Conservation (phyloP, 2,888 invertebrate genomes). For the Hetaerina titia region DNA sequence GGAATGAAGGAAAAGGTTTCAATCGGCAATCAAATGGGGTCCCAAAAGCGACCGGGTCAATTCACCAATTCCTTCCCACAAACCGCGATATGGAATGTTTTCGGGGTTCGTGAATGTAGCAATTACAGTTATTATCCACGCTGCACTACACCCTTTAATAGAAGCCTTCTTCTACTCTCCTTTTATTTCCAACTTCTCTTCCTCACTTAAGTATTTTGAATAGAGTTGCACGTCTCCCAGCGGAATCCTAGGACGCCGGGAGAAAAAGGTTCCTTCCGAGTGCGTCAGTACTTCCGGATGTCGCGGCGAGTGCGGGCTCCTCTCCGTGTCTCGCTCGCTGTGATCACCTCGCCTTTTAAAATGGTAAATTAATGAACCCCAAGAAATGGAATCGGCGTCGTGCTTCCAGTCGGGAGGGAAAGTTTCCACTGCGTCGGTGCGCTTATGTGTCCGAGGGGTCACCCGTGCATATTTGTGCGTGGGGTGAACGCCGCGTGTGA, state of each 20-base stretch:
- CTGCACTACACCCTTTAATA: neutral
- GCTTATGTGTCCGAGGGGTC: neutral
- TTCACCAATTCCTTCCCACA: neutral
- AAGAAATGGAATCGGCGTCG: neutral
- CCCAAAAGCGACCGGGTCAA: neutral
- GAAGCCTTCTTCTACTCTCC: neutral
- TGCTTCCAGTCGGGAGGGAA: neutral
- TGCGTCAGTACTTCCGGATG: no score
- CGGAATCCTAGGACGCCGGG: no score
- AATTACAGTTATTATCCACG: neutral
- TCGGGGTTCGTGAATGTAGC: neutral
- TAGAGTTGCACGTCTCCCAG: no score
- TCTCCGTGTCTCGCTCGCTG: neutral
- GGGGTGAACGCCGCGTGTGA: neutral
- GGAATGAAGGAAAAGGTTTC: neutral
- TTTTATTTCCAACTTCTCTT: neutral
- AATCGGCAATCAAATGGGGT: neutral
- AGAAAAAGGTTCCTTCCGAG: no score
- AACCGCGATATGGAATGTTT: neutral
- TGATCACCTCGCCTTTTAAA: no score
- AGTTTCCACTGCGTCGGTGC: neutral
- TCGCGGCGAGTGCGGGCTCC: neutral
- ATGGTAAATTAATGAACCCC: no score
- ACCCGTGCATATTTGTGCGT: neutral
- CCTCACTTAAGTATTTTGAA: no score